phyloP scores from a whole-genome alignment of 2,797 vertebrate genomes.

The Cirrhinus mrigala region DNA sequence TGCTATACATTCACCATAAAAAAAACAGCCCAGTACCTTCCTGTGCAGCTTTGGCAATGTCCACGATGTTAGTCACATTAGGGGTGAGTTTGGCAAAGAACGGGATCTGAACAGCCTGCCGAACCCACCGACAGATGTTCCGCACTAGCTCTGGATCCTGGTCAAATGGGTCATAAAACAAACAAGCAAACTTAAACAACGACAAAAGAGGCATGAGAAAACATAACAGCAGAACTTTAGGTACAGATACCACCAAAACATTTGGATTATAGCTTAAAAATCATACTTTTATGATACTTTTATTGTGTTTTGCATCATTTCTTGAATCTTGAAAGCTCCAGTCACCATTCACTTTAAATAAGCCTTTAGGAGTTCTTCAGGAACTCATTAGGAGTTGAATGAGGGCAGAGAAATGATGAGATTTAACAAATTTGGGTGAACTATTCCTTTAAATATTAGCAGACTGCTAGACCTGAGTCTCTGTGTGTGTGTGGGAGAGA shows the following conservation, averaged over 20 bases:
- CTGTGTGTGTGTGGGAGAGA: neutral
- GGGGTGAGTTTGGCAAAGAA: conserved; percentile 98
- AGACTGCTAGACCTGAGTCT: neutral
- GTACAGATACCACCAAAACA: neutral
- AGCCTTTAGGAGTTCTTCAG: neutral
- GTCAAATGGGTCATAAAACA: conserved; percentile 66
- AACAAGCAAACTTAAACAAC: conserved; percentile 49
- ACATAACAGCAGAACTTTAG: conserved; percentile 42
- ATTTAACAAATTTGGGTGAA: neutral
- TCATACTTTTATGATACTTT: neutral
- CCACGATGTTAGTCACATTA: conserved; percentile 89
- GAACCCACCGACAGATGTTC: conserved; percentile 97
- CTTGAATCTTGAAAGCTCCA: neutral
- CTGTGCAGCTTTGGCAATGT: conserved; percentile 87
- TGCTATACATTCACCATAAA: neutral
- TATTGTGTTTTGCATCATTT: too few species aligned
- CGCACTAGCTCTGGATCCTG: conserved; percentile 94
- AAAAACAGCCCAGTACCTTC: conserved; percentile 79
- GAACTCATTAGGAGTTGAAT: neutral
- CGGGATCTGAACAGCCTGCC: conserved; percentile 87
- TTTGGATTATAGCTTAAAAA: neutral
- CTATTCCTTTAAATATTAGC: conserved; percentile 19
- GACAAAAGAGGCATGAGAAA: conserved; percentile 41
- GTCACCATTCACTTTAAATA: neutral
- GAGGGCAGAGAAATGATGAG: neutral